These are phyloP conservation scores for Brevimyrus niger DNA, from an alignment of 2,113 vertebrate genomes.

Conservation along the genomic window DNA sequence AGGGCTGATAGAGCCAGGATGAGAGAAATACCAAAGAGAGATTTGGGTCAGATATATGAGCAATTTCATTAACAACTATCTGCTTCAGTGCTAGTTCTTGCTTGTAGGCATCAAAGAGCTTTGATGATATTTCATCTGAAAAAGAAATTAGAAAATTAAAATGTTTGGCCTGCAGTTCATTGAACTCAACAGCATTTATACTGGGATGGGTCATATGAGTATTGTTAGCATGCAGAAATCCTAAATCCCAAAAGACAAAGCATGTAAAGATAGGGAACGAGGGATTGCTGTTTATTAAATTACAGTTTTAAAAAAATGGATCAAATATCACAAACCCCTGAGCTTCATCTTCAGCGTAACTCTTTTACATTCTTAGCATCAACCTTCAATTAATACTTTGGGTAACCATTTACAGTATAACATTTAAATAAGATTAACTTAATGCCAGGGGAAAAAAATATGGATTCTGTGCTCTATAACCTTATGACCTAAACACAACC, in stretches of 20 bases:
- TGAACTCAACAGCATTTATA: neutral
- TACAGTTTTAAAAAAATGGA: neutral
- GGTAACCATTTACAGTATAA: neutral
- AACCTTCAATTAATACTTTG: neutral
- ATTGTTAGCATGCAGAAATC: neutral
- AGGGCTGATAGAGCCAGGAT: constrained; percentile 88
- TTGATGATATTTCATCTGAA: constrained; percentile 64
- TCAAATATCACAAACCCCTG: neutral
- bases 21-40: constrained; percentile 78
- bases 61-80: constrained; percentile 66
- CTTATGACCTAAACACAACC: neutral
- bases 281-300: neutral
- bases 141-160: constrained; percentile 4
- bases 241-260: neutral
- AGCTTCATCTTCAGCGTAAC: neutral
- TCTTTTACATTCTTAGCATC: neutral
- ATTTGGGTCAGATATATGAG: constrained; percentile 63
- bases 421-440: neutral
- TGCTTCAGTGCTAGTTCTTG: constrained; percentile 75
- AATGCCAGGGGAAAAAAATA: no score
- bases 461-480: neutral
- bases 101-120: constrained; percentile 65
- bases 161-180: neutral
- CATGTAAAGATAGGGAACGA: neutral
- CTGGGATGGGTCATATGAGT: neutral